Base-by-base conservation (phyloP, 2,797 vertebrate genomes). In the Pseudocheirus occidentalis region DNA sequence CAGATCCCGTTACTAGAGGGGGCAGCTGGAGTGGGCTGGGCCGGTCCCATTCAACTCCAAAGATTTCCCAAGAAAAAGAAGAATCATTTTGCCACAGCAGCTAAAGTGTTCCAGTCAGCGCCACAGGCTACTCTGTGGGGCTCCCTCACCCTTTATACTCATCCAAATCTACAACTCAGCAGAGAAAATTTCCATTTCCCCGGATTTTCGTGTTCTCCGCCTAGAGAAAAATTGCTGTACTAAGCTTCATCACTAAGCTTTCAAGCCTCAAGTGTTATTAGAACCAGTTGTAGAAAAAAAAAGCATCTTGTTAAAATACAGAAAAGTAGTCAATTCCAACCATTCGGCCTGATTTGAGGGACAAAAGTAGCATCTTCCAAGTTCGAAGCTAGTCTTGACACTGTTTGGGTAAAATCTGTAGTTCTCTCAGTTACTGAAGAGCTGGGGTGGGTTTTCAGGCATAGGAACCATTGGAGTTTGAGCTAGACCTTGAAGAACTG, bases 271-370 rank as follows among this genome's bases (percentile, higher is more conserved):
- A 89, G 95, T 94, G 93, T 94, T 94, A 96, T 95, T 96, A 96
- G 31, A 96, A 90, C 29, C 93, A 94, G 92, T 95, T 93, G 92
- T 24, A 59, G 40, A 34, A 53, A 34, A 98, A 55, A 90, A 96
- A 98, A 95, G 13, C 94, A 95, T 94, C 95, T 95, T 94, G 50
- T 96, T 93, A 97, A 90, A 96, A 90, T 95, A 89, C 92, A 97
- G 97, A 96, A 96, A 93, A 96, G 81, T 14, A 94, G 95, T 92
- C 92, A 96, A 94, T 96, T 98, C 93, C 97, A 97, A 96, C 95
- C 93, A 96, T 93, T 97, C 52, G 94, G 98, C 97, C 97, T 97
- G 97, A 98, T 97, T 98, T 97, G 98, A 97, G 95, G 97, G 96
- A 97, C 97, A 87, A 46, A 87, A 27, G 73, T n/a, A 55, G 90